Evolutionary conservation across 2,797 vertebrate genomes (phyloP).

Genomic region (Brachyalestes nurse): DNA sequence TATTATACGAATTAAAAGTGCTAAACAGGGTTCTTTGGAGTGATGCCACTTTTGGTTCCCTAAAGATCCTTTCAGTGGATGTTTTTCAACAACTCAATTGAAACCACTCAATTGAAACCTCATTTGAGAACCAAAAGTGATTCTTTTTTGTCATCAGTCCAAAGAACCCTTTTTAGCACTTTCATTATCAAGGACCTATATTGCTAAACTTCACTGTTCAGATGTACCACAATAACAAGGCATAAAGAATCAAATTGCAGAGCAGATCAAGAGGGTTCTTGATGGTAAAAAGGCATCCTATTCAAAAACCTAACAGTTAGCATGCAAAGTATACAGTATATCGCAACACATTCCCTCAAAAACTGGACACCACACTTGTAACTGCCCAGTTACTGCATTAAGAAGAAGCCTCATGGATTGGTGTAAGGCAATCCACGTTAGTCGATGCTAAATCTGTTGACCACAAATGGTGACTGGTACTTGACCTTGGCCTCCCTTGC

Average conservation of each 20-base stretch:
- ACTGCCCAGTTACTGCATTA: no score
- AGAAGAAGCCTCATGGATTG: neutral
- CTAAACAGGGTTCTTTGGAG: neutral
- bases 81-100: neutral
- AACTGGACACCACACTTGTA: no score
- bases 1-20: no score
- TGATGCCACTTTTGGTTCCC: neutral
- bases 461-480: conserved; percentile 3
- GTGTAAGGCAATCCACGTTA: neutral
- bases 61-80: neutral
- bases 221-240: neutral
- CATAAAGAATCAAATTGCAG: neutral
- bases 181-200: neutral
- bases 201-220: neutral
- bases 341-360: neutral
- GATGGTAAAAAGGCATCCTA: neutral
- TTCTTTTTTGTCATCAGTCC: neutral
- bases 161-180: neutral
- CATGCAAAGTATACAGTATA: neutral
- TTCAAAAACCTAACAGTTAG: neutral
- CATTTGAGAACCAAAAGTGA: neutral
- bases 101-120: neutral
- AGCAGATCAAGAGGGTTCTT: neutral
- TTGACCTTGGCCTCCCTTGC: conserved; percentile 15
- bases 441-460: conserved; percentile 16